Evolutionary conservation across 64 coral and sea anemone species (phyloP).

Genomic region (Stylophora pistillata): DNA sequence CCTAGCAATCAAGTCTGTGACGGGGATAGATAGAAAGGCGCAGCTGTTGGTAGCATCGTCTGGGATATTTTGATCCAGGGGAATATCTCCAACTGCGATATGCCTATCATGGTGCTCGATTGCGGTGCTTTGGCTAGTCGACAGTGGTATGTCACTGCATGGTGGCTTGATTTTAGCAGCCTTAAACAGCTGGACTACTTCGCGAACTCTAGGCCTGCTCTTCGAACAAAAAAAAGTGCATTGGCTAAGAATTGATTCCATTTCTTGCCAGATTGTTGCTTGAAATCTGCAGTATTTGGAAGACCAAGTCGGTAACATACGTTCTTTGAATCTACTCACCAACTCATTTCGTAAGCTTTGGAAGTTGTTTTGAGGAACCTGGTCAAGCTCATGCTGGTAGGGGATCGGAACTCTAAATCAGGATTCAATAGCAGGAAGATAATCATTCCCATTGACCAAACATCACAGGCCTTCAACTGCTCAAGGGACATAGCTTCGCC

Average conservation of each 20-base stretch:
- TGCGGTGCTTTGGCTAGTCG: constrained; percentile 60
- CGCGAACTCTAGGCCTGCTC: constrained; percentile 16
- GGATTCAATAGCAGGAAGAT: constrained; percentile 58
- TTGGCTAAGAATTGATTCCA: constrained; percentile 33
- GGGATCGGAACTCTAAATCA: no score
- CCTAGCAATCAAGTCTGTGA: constrained; percentile 37
- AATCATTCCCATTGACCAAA: constrained; percentile 78
- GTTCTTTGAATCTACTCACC: constrained; percentile 1
- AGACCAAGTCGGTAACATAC: constrained; percentile 26
- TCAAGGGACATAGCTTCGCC: constrained; percentile 36
- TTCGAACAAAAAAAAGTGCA: constrained; percentile 39
- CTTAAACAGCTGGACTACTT: constrained; percentile 27
- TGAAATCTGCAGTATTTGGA: constrained; percentile 46
- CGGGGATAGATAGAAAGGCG: constrained; percentile 51
- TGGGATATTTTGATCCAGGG: not conserved
- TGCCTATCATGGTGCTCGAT: constrained; percentile 34
- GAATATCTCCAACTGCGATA: constrained; percentile 46
- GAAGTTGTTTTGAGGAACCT: constrained; percentile 9
- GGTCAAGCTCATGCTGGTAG: constrained; percentile 52
- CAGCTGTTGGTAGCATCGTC: constrained; percentile 65
- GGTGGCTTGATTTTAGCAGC: not conserved
- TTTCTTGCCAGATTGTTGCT: constrained; percentile 46
- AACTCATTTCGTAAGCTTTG: constrained; percentile 6
- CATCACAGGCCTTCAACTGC: constrained; percentile 60
- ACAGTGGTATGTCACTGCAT: constrained; percentile 32